Evolutionary conservation across 2,113 vertebrate genomes (phyloP).

Genomic region (Bungarus multicinctus): DNA sequence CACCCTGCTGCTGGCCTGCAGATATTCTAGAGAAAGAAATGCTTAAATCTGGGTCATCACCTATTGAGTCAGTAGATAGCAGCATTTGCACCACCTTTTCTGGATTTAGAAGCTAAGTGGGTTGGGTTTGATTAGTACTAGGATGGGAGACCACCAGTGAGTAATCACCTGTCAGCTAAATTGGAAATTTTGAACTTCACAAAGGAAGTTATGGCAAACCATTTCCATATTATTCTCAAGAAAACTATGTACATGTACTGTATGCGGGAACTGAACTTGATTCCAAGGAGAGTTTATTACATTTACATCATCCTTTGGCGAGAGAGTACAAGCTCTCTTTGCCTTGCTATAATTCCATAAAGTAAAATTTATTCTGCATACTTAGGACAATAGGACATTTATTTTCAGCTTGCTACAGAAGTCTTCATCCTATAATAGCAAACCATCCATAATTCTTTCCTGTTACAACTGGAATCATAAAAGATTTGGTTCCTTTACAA

Average conservation of each 20-base stretch:
- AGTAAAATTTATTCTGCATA: neutral
- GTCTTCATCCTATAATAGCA: neutral
- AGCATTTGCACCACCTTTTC: neutral
- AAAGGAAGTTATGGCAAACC: neutral
- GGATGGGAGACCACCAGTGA: neutral
- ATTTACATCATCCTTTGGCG: neutral
- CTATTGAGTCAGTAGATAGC: neutral
- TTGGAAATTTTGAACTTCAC: neutral
- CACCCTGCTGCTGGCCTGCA: neutral
- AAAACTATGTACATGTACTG: neutral
- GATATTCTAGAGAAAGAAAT: neutral
- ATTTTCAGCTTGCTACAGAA: neutral
- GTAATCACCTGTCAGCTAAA: neutral
- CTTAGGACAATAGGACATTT: neutral
- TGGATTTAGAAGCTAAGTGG: neutral
- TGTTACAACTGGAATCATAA: neutral
- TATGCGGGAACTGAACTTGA: neutral
- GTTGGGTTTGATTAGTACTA: neutral
- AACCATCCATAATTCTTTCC: neutral
- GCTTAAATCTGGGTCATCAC: neutral
- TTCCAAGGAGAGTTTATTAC: neutral
- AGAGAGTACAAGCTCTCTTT: rapidly evolving
- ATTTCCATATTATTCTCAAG: neutral
- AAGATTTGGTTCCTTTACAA: neutral
- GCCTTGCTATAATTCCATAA: rapidly evolving